These are phyloP conservation scores for Scyliorhinus canicula DNA, from an alignment of 2,797 vertebrate species.

Conservation along the genomic window DNA sequence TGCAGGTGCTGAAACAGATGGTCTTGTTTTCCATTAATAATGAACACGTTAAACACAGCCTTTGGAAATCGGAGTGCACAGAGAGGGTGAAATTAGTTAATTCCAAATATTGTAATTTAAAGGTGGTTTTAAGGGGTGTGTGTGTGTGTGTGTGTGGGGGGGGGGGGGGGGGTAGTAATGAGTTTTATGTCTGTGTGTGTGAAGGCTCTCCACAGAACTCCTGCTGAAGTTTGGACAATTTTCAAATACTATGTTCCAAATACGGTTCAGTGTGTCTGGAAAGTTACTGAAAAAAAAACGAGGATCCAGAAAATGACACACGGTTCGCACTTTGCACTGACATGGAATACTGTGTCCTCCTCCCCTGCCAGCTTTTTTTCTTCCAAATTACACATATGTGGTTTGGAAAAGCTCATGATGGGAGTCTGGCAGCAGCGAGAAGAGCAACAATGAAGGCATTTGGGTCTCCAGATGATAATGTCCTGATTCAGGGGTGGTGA, in stretches of 20 bases:
- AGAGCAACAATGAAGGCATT: slow-evolving; percentile 45
- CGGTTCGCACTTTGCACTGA: neutral
- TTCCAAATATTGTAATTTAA: neutral
- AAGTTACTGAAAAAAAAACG: neutral
- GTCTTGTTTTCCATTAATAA: neutral
- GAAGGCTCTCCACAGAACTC: neutral
- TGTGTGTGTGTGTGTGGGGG: no score
- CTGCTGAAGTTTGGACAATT: neutral
- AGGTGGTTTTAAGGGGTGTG: no score
- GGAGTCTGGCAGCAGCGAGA: slow-evolving; percentile 42
- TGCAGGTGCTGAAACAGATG: neutral
- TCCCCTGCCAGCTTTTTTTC: slow-evolving; percentile 44
- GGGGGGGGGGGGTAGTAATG: neutral
- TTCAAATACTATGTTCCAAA: neutral
- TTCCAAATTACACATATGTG: slow-evolving; percentile 60
- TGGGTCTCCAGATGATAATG: slow-evolving; percentile 41
- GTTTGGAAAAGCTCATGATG: slow-evolving; percentile 40
- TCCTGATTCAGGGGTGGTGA: slow-evolving; percentile 63
- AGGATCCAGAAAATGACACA: neutral
- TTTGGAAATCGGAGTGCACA: neutral
- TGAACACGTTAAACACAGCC: neutral
- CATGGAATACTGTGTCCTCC: neutral
- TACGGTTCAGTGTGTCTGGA: neutral
- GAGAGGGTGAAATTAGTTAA: neutral
- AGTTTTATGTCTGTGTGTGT: neutral